phyloP scores from a whole-genome alignment of 1,140 invertebrate species.

The Papilio aristodemus region DNA sequence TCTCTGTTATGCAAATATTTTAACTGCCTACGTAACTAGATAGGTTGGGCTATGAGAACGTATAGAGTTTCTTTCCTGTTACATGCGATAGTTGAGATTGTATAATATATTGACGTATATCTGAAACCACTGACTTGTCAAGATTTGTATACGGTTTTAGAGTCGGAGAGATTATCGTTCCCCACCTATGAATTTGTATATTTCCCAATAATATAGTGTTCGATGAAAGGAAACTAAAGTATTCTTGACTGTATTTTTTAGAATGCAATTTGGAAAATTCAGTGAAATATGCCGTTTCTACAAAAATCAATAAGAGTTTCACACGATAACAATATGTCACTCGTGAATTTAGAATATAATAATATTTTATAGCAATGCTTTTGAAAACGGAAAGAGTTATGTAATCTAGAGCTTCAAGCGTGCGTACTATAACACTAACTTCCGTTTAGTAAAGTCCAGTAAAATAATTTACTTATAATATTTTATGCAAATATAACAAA shows the following conservation, averaged over 20 bases:
- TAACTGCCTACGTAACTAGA: conserved; percentile 31
- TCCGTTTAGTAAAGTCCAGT: neutral
- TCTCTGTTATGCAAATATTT: conserved; percentile 32
- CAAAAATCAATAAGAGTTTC: no score
- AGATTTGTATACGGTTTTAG: neutral
- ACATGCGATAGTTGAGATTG: conserved; percentile 8
- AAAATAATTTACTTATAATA: conserved; percentile 12
- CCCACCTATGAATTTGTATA: neutral
- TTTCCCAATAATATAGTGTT: no score
- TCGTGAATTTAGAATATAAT: no score
- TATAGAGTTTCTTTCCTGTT: conserved; percentile 22
- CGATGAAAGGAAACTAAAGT: no score
- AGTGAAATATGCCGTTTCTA: no score
- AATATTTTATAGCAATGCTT: no score
- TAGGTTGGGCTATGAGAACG: neutral
- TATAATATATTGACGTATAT: neutral
- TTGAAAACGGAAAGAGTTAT: no score
- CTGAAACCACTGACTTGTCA: neutral
- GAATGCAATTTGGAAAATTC: no score
- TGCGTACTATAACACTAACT: neutral
- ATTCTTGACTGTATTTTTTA: no score
- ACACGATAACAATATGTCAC: no score
- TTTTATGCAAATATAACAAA: conserved; percentile 19
- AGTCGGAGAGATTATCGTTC: neutral
- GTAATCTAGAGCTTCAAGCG: neutral